Evolutionary conservation across 2,797 vertebrate genomes (phyloP), one percentile per base, ranked within the genome.

Genomic region (Buphagus erythrorhynchus): DNA sequence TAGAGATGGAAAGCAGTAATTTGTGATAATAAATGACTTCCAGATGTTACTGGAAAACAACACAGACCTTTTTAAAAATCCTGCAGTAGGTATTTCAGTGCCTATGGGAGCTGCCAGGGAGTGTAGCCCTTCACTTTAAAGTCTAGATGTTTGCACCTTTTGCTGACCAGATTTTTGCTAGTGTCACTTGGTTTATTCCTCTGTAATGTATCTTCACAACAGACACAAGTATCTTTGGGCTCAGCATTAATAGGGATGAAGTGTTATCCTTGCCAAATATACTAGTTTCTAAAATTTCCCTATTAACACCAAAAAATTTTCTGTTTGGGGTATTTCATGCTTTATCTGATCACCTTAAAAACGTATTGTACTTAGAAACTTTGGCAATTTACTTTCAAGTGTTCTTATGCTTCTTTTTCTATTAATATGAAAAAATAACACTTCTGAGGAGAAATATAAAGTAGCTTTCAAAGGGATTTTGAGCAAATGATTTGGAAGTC

Each of bases 1-100:
- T 85, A 68, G 80, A 94, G 81, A 91, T 49, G 36, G 87, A 94
- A 85, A 89, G 21, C 18, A 55, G 54, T 17, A 66, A 89, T 87
- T 79, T 91, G 58, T 29, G 21, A 76, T 42, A 89, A 94, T 45
- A 92, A 91, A 95, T 89, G 67, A 59, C 45, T 57, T 76, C 79
- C 78, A 82, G 69, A 78, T 57, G 48, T 85, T 57, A 67, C 63
- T 63, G 49, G 45, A 89, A 91, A 85, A 66, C 40, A 92, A 46
- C 33, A 87, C 0, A 2, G 16, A 45, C 18, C 36, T 51, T 62
- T 43, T 43, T 7, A 84, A 78, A 86, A 55, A 36, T 24, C 36
- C 66, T 67, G 22, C 40, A 38, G 48, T 66, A 87, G 63, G 59
- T 79, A 85, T 76, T 72, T 45, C 59, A 55, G 20, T 59, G 59